Conservation (phyloP, 2,888 invertebrate species). For the Neria commutata region DNA sequence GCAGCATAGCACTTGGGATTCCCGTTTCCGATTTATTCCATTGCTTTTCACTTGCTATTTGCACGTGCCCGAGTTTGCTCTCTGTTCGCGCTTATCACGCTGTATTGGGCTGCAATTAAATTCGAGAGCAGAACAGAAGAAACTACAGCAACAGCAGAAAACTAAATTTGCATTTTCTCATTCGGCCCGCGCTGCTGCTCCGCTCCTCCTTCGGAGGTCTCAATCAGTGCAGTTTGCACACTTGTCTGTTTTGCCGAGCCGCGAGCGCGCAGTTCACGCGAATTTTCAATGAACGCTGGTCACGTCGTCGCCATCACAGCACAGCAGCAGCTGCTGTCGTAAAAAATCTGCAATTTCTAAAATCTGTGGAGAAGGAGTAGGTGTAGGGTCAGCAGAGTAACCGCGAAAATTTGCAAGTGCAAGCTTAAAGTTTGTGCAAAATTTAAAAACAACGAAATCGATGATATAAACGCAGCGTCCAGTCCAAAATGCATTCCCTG, state of each 20-base stretch:
- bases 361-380: too few relatives aligned
- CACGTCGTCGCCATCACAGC: too few relatives aligned
- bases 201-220: too few relatives aligned
- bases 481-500: constrained; percentile 29
- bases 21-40: not conserved
- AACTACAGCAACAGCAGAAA: constrained; percentile 1
- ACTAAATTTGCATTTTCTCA: constrained; percentile 14
- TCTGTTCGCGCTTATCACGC: not conserved
- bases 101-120: constrained; percentile 17
- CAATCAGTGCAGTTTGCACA: not conserved
- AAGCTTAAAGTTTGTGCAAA: not conserved
- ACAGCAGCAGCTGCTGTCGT: not conserved
- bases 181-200: too few relatives aligned
- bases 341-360: too few relatives aligned
- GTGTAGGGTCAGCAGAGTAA: too few relatives aligned
- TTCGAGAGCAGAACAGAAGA: not conserved
- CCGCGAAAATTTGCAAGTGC: not conserved
- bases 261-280: not conserved
- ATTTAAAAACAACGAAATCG: not conserved
- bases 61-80: not conserved
- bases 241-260: not conserved
- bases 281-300: too few relatives aligned
- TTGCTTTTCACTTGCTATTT: not conserved
- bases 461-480: too few relatives aligned
- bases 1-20: too few relatives aligned